phyloP scores from a whole-genome alignment of 1,140 invertebrate genomes.

The Teleopsis dalmanni region DNA sequence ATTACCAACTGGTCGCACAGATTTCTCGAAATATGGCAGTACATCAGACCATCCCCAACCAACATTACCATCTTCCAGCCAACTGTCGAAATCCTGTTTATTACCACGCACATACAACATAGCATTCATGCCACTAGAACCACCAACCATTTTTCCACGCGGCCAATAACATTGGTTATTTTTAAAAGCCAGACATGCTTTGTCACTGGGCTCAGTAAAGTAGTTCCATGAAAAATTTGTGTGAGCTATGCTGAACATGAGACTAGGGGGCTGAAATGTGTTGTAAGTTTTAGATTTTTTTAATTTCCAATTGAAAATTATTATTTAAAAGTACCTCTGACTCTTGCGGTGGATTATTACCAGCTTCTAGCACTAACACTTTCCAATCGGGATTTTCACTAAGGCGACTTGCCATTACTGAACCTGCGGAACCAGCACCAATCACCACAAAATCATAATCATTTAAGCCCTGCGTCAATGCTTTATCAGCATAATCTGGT shows the following conservation, averaged over 20 bases:
- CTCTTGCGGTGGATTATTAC: conserved; percentile 46
- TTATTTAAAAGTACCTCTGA: conserved; percentile 26
- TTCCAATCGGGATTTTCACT: conserved; percentile 45
- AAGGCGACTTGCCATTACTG: conserved; percentile 49
- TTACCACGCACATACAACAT: conserved; percentile 65
- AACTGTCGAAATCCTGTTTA: conserved; percentile 50
- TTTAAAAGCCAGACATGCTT: conserved; percentile 13
- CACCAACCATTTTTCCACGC: conserved; percentile 56
- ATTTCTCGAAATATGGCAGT: conserved; percentile 55
- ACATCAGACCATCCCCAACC: conserved; percentile 59
- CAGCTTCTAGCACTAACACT: conserved; percentile 55
- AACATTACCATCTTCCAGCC: conserved; percentile 51
- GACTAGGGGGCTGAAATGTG: not conserved
- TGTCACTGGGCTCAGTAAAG: conserved; percentile 12
- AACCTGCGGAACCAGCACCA: conserved; percentile 60
- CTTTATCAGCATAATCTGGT: conserved; percentile 46
- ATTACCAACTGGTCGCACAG: conserved; percentile 45
- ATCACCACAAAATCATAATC: conserved; percentile 20
- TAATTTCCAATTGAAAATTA: not conserved
- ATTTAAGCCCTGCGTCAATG: conserved; percentile 37
- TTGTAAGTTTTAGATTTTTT: not conserved
- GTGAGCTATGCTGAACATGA: conserved; percentile 1
- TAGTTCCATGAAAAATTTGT: conserved; percentile 17
- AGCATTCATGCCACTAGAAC: conserved; percentile 57
- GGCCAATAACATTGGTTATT: conserved; percentile 49